Evolutionary conservation across 2,888 invertebrate species (phyloP), one percentile per base, ranked within the genome.

Genomic region (Lydus trimaculatus): DNA sequence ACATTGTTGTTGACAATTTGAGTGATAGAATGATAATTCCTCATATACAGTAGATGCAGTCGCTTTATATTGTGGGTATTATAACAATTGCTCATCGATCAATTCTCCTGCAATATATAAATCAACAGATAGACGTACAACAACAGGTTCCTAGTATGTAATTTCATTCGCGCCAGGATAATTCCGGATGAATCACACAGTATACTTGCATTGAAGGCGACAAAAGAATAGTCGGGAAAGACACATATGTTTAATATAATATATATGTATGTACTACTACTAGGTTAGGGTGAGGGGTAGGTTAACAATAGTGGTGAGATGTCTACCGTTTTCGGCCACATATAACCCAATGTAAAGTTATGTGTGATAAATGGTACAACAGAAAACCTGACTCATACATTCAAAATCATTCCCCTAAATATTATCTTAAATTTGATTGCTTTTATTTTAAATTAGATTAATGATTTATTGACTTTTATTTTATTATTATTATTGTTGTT

Each of bases 211-310:
- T 66, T 61, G 66, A 72, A 73, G 65, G 75, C 71, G 72, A 69
- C 69, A 75, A 69, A 68, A 75, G 72, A 71, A 70, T 68, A 62
- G 73, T 64, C 72, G 78, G 80, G 78, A 81, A 80, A 80, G 78
- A 79, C 82, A 80, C 82, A 82, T 81, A 82, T 81, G 81, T 77
- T 82, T 80, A 82, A 81, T 80, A 80, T 73, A 79, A 80, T 80
- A 73, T 69, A 69, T 72, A n/a, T 43, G 8, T 8, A 43, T n/a
- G n/a, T 43, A 43, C 43, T 17, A n/a, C 43, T 36, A 36, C 31
- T 31, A 31, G 43, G 17, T 43, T 43, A 72, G 75, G 72, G 76
- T 75, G 76, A 67, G 67, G 70, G 67, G 48, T 52, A 11, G 69
- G 75, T 68, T 64, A 65, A 74, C 74, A 72, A 72, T 72, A 58